Evolutionary conservation across 2,888 invertebrate species (phyloP).

Genomic region (Panorpa germanica): DNA sequence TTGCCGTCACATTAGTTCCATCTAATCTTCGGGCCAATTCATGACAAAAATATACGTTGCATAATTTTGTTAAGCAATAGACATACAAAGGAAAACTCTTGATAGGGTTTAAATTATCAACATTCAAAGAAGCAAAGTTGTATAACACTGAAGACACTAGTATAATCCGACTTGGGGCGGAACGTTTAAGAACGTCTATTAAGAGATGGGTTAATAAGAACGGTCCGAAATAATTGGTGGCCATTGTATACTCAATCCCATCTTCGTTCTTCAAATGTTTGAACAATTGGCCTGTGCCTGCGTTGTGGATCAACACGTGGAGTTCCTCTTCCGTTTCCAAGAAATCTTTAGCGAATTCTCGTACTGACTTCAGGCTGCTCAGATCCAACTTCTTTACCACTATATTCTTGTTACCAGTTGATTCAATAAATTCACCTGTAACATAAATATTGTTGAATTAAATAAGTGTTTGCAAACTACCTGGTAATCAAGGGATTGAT

Average conservation of each 20-base stretch:
- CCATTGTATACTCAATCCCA: conserved; percentile 8
- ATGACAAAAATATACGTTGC: conserved; percentile 7
- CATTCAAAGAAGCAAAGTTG: conserved; percentile 4
- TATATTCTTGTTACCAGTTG: conserved; percentile 50
- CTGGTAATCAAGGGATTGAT: too few relatives aligned
- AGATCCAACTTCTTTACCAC: conserved; percentile 58
- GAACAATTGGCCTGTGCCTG: conserved; percentile 62
- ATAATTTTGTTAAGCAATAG: conserved; percentile 8
- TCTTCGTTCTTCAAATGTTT: conserved; percentile 24
- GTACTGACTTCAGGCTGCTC: conserved; percentile 56
- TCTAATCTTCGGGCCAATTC: conserved; percentile 6
- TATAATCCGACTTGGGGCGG: conserved; percentile 3
- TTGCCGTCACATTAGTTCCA: conserved; percentile 1
- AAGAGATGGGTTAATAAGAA: conserved; percentile 8
- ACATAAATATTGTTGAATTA: too few relatives aligned
- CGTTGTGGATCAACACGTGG: conserved; percentile 78
- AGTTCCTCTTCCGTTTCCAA: conserved; percentile 49
- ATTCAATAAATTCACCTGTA: conserved; percentile 49
- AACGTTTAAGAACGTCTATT: conserved; percentile 6
- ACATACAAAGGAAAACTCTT: background rate
- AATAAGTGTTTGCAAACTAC: too few relatives aligned
- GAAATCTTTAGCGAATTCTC: conserved; percentile 69
- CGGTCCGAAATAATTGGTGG: conserved; percentile 9
- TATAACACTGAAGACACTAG: conserved; percentile 8
- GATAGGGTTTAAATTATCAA: conserved; percentile 7